phyloP scores from a whole-genome alignment of 2,888 invertebrate genomes.

The Liopterus haemorrhoidalis region DNA sequence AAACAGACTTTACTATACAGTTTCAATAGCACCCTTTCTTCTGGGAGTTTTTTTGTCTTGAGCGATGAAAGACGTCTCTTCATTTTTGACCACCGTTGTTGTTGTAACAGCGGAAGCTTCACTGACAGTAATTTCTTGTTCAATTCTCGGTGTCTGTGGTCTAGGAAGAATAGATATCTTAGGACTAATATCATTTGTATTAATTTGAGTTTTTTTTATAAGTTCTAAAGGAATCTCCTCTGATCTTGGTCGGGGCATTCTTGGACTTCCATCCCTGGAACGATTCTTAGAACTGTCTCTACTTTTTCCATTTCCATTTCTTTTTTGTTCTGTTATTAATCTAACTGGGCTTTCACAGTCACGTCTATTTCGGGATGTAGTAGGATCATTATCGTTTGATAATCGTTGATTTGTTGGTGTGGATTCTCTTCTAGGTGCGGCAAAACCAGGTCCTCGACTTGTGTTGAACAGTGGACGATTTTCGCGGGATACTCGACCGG shows the following conservation, averaged over 20 bases:
- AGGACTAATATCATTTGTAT: slow-evolving; percentile 45
- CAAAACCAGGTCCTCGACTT: slow-evolving; percentile 44
- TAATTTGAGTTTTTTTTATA: slow-evolving; percentile 56
- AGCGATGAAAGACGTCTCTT: slow-evolving; percentile 75
- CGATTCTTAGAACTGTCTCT: slow-evolving; percentile 35
- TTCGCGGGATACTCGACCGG: slow-evolving; percentile 39
- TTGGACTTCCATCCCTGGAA: slow-evolving; percentile 68
- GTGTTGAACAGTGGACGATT: slow-evolving; percentile 43
- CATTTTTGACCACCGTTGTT: slow-evolving; percentile 39
- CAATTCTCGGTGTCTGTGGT: slow-evolving; percentile 45
- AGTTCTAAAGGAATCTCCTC: slow-evolving; percentile 79
- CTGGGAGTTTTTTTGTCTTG: slow-evolving; percentile 43
- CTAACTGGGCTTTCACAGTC: slow-evolving; percentile 34
- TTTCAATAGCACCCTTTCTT: slow-evolving; percentile 49
- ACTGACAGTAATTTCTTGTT: slow-evolving; percentile 15
- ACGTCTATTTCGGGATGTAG: slow-evolving; percentile 33
- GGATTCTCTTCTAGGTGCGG: slow-evolving; percentile 44
- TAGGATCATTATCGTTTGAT: slow-evolving; percentile 47
- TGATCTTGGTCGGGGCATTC: slow-evolving; percentile 65
- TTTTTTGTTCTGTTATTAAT: slow-evolving; percentile 12
- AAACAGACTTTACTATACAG: slow-evolving; percentile 48
- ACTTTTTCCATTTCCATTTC: slow-evolving; percentile 12
- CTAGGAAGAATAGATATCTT: slow-evolving; percentile 46
- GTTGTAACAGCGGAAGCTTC: slow-evolving; percentile 14
- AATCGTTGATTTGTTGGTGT: too few species aligned